These are phyloP conservation scores for Drosophila nr. perissopoda DNA, from an alignment of 2,888 invertebrate species.

Conservation along the genomic window DNA sequence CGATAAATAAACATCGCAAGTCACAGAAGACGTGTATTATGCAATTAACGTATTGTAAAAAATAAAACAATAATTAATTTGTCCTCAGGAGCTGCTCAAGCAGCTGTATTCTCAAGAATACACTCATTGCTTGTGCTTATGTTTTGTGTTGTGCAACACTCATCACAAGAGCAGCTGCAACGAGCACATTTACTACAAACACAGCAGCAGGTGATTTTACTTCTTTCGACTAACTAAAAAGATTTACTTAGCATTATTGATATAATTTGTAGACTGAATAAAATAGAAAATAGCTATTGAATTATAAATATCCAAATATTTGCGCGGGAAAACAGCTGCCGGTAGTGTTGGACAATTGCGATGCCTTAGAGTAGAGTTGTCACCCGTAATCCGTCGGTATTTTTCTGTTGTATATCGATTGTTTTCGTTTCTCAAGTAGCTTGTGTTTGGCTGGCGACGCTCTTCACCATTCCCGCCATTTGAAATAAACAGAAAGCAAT, in stretches of 20 bases:
- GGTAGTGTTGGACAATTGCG: conserved; percentile 30
- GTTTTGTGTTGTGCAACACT: conserved; percentile 40
- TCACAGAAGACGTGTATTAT: neutral
- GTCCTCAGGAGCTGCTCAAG: too few species aligned
- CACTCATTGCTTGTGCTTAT: neutral
- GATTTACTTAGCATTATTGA: neutral
- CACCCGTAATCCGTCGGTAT: conserved; percentile 28
- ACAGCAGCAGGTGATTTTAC: conserved; percentile 15
- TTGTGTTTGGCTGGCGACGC: conserved; percentile 53
- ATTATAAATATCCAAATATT: conserved; percentile 26
- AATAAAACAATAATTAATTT: neutral
- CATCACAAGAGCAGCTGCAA: conserved; percentile 51
- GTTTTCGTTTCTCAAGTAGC: conserved; percentile 28
- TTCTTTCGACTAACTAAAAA: conserved; percentile 3
- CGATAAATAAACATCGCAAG: conserved; percentile 36
- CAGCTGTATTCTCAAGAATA: neutral
- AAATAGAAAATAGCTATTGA: neutral
- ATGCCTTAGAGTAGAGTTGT: conserved; percentile 16
- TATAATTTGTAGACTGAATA: neutral
- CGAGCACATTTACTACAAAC: conserved; percentile 41
- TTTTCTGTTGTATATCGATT: conserved; percentile 16
- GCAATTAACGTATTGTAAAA: neutral
- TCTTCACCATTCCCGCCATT: conserved; percentile 69
- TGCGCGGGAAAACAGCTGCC: conserved; percentile 63
- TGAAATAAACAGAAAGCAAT: conserved; percentile 55